Percentiles rank a stretch among this genome's conserved stretches.
phyloP scores from a whole-genome alignment of 1,140 invertebrate species.

The Drosophila pallidifrons region DNA sequence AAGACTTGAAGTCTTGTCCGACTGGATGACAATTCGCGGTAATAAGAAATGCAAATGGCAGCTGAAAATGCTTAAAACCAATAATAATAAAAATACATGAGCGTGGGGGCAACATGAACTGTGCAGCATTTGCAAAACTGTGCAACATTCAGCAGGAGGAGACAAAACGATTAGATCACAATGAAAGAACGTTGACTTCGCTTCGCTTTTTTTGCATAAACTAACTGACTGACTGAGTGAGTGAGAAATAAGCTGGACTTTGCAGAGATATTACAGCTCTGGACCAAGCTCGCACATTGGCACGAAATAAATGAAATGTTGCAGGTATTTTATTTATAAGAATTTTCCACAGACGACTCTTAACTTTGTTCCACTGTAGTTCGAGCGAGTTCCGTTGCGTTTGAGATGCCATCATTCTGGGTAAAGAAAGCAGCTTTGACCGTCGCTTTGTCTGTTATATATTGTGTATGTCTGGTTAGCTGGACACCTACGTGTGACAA shows the following conservation, averaged over 20 bases:
- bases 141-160: slow-evolving; percentile 41
- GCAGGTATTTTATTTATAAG: background rate
- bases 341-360: background rate
- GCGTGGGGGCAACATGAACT: slow-evolving; percentile 66
- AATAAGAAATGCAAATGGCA: slow-evolving; percentile 79
- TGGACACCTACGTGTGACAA: slow-evolving; percentile 79
- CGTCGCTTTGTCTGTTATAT: slow-evolving; percentile 46
- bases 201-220: slow-evolving; percentile 71
- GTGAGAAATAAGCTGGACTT: slow-evolving; percentile 65
- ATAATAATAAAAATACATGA: slow-evolving; percentile 81
- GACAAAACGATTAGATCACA: slow-evolving; percentile 75
- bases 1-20: background rate
- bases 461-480: slow-evolving; percentile 53
- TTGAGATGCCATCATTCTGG: slow-evolving; percentile 76
- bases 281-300: slow-evolving; percentile 11
- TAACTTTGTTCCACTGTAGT: background rate
- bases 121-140: background rate
- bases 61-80: slow-evolving; percentile 70
- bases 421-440: slow-evolving; percentile 68
- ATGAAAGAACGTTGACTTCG: slow-evolving; percentile 53
- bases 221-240: slow-evolving; percentile 37
- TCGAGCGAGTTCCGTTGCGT: slow-evolving; percentile 41
- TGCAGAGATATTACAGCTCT: slow-evolving; percentile 44
- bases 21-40: slow-evolving; percentile 69
- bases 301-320: background rate